These are phyloP conservation scores for Protobothrops mucrosquamatus DNA, from an alignment of 2,113 vertebrate genomes.

Conservation along the genomic window DNA sequence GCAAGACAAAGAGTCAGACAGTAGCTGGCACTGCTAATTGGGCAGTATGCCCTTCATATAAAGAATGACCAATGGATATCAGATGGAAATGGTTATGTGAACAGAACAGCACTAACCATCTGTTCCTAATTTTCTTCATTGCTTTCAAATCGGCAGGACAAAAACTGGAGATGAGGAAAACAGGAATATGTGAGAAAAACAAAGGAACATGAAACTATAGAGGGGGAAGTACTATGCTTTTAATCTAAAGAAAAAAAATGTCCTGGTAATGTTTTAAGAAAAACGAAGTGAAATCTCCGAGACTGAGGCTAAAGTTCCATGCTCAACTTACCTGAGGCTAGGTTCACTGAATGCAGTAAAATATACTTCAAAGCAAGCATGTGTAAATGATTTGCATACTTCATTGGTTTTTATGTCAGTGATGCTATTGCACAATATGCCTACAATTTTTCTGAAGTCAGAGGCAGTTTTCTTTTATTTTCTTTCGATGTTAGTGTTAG, in stretches of 20 bases:
- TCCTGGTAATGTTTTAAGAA: background rate
- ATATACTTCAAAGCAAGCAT: background rate
- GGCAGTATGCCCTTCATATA: constrained; percentile 29
- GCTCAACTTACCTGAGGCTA: background rate
- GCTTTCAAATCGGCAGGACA: constrained; percentile 30
- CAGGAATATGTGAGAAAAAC: constrained; percentile 2
- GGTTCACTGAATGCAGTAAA: background rate
- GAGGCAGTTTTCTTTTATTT: background rate
- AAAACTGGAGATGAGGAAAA: background rate
- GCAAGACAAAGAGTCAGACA: background rate
- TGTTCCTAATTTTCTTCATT: constrained; percentile 51
- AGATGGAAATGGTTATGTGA: constrained; percentile 39
- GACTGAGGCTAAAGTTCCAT: background rate
- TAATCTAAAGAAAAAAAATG: background rate
- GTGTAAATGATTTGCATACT: background rate
- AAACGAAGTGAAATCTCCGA: background rate
- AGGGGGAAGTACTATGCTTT: background rate
- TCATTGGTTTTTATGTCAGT: background rate
- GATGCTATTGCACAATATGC: background rate
- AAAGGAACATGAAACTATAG: background rate
- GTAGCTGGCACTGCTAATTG: constrained; percentile 39
- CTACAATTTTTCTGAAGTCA: background rate
- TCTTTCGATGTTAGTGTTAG: background rate
- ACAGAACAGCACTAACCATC: constrained; percentile 31
- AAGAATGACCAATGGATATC: constrained; percentile 41